A percentile compares a stretch with the other conserved stretches of the same genome.
phyloP scores from a whole-genome alignment of 1,140 invertebrate genomes.

The Ctenoplectra terminalis region DNA sequence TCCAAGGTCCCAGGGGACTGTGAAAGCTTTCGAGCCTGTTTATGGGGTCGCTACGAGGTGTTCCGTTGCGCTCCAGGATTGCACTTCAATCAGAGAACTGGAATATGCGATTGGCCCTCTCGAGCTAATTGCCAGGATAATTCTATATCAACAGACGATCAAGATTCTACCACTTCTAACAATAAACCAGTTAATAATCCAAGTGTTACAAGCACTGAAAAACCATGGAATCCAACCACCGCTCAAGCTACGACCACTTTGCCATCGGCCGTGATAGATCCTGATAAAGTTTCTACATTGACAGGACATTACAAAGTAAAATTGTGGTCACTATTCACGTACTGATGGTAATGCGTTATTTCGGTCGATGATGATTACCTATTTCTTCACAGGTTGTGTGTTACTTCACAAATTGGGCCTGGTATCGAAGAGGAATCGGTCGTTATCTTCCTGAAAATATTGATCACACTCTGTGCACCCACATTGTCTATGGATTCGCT shows the following conservation, averaged over 20 bases:
- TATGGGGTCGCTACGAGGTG: constrained; percentile 89
- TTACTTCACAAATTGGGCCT: constrained; percentile 97
- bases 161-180: background rate
- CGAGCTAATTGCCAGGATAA: constrained; percentile 86
- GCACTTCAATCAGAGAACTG: constrained; percentile 89
- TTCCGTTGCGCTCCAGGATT: constrained; percentile 89
- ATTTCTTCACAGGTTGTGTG: constrained; percentile 88
- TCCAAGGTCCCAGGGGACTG: constrained; percentile 87
- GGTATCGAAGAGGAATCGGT: constrained; percentile 92
- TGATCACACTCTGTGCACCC: constrained; percentile 93
- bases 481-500: constrained; percentile 96
- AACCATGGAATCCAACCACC: constrained; percentile 55
- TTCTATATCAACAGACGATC: background rate
- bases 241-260: constrained; percentile 61
- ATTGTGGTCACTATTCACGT: background rate
- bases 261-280: constrained; percentile 75
- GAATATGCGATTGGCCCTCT: constrained; percentile 91
- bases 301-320: constrained; percentile 79
- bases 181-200: background rate
- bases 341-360: too few relatives aligned
- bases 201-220: background rate
- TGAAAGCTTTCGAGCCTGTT: constrained; percentile 88
- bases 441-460: constrained; percentile 94
- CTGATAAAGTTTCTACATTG: constrained; percentile 76
- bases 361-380: background rate